Percentiles rank a stretch among this genome's conserved stretches.
Evolutionary conservation across 2,888 invertebrate species (phyloP).

Genomic region (Therioaphis trifolii): DNA sequence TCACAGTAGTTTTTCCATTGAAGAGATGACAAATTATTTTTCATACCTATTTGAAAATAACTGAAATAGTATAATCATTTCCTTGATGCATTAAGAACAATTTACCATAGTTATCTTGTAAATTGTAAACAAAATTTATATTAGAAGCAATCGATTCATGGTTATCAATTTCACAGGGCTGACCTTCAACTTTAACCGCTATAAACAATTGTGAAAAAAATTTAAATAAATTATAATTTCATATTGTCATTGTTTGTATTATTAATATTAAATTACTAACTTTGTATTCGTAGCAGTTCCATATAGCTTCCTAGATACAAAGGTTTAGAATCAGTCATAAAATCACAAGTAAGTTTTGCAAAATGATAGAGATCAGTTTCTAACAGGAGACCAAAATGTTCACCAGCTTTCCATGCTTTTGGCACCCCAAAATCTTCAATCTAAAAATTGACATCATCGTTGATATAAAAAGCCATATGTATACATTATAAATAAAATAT

Average conservation of each 20-base stretch:
- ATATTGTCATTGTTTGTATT: neutral
- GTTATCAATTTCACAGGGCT: conserved; percentile 49
- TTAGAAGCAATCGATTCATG: conserved; percentile 52
- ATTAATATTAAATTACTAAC: conserved; percentile 71
- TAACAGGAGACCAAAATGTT: conserved; percentile 79
- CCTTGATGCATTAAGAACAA: neutral
- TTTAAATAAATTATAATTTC: neutral
- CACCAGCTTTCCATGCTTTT: conserved; percentile 82
- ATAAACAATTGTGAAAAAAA: neutral
- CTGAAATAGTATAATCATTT: neutral
- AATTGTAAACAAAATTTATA: conserved; percentile 44
- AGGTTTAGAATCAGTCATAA: conserved; percentile 74
- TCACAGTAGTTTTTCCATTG: conserved; percentile 56
- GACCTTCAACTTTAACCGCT: conserved; percentile 58
- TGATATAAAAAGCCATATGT: neutral
- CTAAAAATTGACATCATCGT: conserved; percentile 69
- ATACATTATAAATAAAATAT: conserved; percentile 5
- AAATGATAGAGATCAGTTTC: conserved; percentile 83
- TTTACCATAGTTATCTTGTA: conserved; percentile 44
- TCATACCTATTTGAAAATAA: conserved; percentile 9
- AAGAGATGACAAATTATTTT: conserved; percentile 17
- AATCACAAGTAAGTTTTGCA: conserved; percentile 78
- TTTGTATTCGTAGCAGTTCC: conserved; percentile 81
- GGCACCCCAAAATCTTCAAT: conserved; percentile 83
- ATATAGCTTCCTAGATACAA: conserved; percentile 82